Evolutionary conservation across 2,113 vertebrate genomes (phyloP), one percentile per base, ranked within the genome.

Genomic region (Egretta garzetta): DNA sequence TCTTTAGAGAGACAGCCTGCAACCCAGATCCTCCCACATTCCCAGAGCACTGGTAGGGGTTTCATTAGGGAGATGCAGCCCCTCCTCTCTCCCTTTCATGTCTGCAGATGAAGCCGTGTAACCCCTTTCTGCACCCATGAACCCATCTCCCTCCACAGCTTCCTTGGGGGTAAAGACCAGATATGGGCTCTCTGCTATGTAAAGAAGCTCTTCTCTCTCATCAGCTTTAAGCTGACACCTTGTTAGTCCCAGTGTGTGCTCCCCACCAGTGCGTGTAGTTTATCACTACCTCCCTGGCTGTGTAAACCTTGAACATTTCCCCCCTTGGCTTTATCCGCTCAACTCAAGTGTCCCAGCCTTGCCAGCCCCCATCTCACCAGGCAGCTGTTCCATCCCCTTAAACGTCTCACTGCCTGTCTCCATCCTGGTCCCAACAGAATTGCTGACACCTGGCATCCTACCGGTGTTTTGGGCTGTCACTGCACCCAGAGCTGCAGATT

Each of bases 121-220:
- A 86, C 10, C 11, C 53, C 39, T 3, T 60, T 86, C 53, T 43
- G 55, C 37, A 64, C 5, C 33, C 56, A 33, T 1, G 4, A 43
- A 49, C 35, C 24, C 13, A 12, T 30, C 52, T 63, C 17, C 33
- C 14, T 71, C n/a, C 37, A 30, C 68, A 73, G 32, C 41, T 62
- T 13, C 55, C 53, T 22, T 43, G 18, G 49, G 28, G 30, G 50
- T 1, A 81, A 28, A 47, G 19, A 66, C 8, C 74, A 62, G 52
- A 52, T 26, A 70, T 12, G 37, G 0, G 0, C 24, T 30, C 18
- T 41, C 33, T 53, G 22, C 11, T 72, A 26, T 0, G 1, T 26
- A 15, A 72, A 66, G 45, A 26, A 77, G 41, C 19, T 70, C 32
- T n/a, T 26, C 21, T 23, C 58, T 41, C 37, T 47, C 33, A 68